Conservation (phyloP, 2,888 invertebrate genomes). For the Lordiphosa fenestrarum region DNA sequence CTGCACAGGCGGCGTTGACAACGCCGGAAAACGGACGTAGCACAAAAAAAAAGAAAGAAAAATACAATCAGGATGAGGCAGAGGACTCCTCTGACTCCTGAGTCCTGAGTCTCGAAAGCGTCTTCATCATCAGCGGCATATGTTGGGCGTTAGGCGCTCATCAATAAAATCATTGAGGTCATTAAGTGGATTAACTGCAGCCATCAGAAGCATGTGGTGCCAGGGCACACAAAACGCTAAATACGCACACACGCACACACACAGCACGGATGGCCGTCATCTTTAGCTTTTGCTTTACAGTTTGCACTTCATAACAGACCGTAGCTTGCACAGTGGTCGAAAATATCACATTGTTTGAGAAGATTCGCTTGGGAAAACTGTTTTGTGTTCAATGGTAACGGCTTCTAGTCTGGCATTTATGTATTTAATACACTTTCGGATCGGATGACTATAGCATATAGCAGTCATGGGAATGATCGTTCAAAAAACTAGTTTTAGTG, state of each 20-base stretch:
- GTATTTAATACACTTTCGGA: too few relatives aligned
- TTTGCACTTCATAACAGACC: constrained; percentile 76
- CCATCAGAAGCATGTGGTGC: constrained; percentile 79
- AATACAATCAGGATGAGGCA: constrained; percentile 7
- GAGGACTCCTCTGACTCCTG: too few relatives aligned
- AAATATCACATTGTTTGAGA: background rate
- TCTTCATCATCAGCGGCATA: constrained; percentile 73
- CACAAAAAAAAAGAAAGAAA: background rate
- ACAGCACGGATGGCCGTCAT: constrained; percentile 43
- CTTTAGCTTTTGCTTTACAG: constrained; percentile 62
- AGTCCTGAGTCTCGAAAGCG: constrained; percentile 28
- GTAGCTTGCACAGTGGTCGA: constrained; percentile 26
- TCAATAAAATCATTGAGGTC: constrained; percentile 81
- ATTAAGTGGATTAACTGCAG: constrained; percentile 80
- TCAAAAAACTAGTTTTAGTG: too few relatives aligned
- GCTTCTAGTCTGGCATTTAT: too few relatives aligned
- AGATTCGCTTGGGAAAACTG: background rate
- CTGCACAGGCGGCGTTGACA: constrained; percentile 62
- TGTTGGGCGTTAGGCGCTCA: constrained; percentile 73
- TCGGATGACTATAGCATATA: too few relatives aligned
- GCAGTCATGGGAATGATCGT: too few relatives aligned
- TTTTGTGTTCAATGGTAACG: too few relatives aligned
- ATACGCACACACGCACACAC: constrained; percentile 28
- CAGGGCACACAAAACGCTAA: constrained; percentile 56
- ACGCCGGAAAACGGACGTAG: constrained; percentile 12